phyloP scores from a whole-genome alignment of 1,140 invertebrate species.

The Trinorchestia longiramus region DNA sequence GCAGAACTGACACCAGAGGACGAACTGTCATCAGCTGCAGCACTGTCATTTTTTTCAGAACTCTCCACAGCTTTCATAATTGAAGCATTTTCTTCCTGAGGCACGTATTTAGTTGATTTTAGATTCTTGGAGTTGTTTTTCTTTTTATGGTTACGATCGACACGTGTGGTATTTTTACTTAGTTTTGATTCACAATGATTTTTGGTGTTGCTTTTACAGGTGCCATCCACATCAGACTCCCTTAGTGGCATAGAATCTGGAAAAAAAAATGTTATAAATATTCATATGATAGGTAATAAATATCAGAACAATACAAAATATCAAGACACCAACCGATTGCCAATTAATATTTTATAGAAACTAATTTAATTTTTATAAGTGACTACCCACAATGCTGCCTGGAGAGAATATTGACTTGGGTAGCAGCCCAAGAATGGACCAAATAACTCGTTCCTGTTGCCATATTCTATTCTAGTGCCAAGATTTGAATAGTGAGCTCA shows the following conservation, averaged over 20 bases:
- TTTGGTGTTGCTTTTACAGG: not conserved
- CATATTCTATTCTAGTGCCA: too few species aligned
- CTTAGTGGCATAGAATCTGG: not conserved
- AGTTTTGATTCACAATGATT: not conserved
- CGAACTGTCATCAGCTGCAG: too few species aligned
- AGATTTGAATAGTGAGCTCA: too few species aligned
- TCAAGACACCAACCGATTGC: too few species aligned
- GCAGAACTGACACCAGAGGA: not conserved
- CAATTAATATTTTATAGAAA: too few species aligned
- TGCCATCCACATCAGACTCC: not conserved
- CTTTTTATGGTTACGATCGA: not conserved
- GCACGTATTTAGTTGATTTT: not conserved
- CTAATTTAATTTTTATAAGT: too few species aligned
- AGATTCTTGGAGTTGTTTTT: not conserved
- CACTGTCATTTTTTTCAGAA: too few species aligned
- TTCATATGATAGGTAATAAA: not conserved
- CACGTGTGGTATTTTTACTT: not conserved
- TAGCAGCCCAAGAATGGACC: too few species aligned
- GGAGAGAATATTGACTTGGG: too few species aligned
- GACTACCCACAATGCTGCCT: too few species aligned
- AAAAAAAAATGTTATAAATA: not conserved
- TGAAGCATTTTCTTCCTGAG: not conserved
- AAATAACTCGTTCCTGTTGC: too few species aligned
- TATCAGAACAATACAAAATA: not conserved
- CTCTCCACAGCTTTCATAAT: not conserved